Conservation (phyloP, 2,113 vertebrate genomes). For the Toxotes jaculatrix region DNA sequence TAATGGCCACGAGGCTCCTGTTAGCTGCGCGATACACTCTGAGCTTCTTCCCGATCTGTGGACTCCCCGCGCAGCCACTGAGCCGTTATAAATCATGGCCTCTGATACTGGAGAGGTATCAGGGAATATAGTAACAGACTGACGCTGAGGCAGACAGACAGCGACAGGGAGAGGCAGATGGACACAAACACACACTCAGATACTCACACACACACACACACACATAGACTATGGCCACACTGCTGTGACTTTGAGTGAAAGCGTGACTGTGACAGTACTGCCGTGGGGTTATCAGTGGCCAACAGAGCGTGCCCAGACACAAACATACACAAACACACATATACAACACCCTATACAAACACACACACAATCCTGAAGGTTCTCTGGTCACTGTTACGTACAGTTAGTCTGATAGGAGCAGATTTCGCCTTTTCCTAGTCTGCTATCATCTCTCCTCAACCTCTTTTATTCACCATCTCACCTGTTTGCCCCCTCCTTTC, state of each 20-base stretch:
- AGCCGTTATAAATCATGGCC: slow-evolving; percentile 50
- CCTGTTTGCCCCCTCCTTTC: slow-evolving; percentile 19
- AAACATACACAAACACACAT: slow-evolving; percentile 44
- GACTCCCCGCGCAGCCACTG: slow-evolving; percentile 31
- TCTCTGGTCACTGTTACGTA: slow-evolving; percentile 59
- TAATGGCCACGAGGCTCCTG: slow-evolving; percentile 63
- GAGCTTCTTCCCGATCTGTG: slow-evolving; percentile 44
- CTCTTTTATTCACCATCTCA: slow-evolving; percentile 46
- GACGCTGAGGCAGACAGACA: slow-evolving; percentile 59
- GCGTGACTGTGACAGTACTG: slow-evolving; percentile 77
- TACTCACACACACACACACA: not conserved
- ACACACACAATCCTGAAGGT: slow-evolving; percentile 52
- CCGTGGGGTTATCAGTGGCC: slow-evolving; percentile 77
- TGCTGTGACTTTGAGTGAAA: slow-evolving; percentile 69
- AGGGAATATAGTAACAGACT: slow-evolving; percentile 44
- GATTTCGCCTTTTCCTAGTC: slow-evolving; percentile 52
- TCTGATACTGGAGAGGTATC: slow-evolving; percentile 61
- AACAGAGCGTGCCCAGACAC: slow-evolving; percentile 73
- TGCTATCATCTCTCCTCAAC: slow-evolving; percentile 54
- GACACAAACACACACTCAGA: slow-evolving; percentile 47
- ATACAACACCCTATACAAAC: slow-evolving; percentile 6
- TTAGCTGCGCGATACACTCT: slow-evolving; percentile 41
- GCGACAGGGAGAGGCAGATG: slow-evolving; percentile 58
- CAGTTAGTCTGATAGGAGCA: slow-evolving; percentile 68
- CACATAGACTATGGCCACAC: slow-evolving; percentile 32